Conservation (phyloP, 2,113 vertebrate species). For the Muntiacus muntjak region DNA sequence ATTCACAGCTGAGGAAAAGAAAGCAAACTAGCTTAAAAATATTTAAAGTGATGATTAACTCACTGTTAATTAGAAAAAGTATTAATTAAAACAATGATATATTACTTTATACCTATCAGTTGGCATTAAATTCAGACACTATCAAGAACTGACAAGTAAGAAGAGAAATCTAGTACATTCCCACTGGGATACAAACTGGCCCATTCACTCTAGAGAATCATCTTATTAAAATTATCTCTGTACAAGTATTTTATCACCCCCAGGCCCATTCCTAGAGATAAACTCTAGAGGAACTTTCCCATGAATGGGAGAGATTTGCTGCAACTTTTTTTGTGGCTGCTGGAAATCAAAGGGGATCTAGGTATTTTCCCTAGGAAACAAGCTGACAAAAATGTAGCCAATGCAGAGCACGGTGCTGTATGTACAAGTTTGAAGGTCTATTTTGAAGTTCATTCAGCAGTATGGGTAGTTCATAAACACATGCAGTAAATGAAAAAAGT, state of each 20-base stretch:
- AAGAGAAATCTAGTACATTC: not conserved
- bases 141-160: not conserved
- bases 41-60: not conserved
- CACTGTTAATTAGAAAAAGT: not conserved
- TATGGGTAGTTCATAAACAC: not conserved
- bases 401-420: rapidly evolving
- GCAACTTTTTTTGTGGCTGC: not conserved
- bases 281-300: not conserved
- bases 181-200: not conserved
- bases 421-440: not conserved
- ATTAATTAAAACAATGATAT: not conserved
- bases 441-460: not conserved
- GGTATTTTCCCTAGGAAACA: not conserved
- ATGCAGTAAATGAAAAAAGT: not conserved
- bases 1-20: not conserved
- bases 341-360: not conserved
- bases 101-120: not conserved
- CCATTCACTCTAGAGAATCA: rapidly evolving
- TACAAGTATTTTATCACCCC: not conserved
- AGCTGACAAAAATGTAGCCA: not conserved
- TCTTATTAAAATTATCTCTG: not conserved
- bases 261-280: not conserved
- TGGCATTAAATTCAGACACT: not conserved
- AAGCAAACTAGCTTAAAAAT: not conserved
- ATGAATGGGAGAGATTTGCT: not conserved